Evolutionary conservation across 23 tunicate genomes (phyloP).

Genomic region (Phallusia fumigata): DNA sequence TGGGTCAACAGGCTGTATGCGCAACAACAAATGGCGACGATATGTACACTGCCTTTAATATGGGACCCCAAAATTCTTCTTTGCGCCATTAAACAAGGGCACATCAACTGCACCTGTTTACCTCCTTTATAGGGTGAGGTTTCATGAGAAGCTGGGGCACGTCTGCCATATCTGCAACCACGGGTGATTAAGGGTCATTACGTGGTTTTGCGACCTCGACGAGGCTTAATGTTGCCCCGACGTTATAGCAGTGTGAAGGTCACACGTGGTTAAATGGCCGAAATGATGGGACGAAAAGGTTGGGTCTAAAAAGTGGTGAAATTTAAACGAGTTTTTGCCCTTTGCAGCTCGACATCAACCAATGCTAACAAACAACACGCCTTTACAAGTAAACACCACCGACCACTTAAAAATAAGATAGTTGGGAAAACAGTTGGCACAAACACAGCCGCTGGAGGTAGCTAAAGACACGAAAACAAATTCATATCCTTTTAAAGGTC

Average conservation of each 20-base stretch:
- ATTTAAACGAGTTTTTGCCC: no score
- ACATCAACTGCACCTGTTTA: not conserved
- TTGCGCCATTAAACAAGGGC: no score
- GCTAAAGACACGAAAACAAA: no score
- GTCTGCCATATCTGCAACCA: not conserved
- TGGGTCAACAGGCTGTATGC: not conserved
- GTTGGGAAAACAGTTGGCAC: no score
- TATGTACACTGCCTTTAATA: not conserved
- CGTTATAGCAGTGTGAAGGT: not conserved
- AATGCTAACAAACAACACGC: no score
- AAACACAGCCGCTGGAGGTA: no score
- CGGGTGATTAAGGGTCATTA: constrained; percentile 2
- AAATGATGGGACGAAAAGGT: not conserved
- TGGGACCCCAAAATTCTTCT: not conserved
- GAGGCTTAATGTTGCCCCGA: not conserved
- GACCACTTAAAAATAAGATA: no score
- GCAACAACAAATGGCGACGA: not conserved
- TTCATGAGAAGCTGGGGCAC: not conserved
- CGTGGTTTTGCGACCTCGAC: not conserved
- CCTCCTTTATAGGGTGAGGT: not conserved
- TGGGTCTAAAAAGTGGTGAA: not conserved
- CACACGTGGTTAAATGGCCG: not conserved
- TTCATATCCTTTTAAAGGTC: no score
- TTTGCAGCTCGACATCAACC: no score
- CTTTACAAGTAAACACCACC: no score